phyloP scores from a whole-genome alignment of 2,797 vertebrate species.

The Falco biarmicus region DNA sequence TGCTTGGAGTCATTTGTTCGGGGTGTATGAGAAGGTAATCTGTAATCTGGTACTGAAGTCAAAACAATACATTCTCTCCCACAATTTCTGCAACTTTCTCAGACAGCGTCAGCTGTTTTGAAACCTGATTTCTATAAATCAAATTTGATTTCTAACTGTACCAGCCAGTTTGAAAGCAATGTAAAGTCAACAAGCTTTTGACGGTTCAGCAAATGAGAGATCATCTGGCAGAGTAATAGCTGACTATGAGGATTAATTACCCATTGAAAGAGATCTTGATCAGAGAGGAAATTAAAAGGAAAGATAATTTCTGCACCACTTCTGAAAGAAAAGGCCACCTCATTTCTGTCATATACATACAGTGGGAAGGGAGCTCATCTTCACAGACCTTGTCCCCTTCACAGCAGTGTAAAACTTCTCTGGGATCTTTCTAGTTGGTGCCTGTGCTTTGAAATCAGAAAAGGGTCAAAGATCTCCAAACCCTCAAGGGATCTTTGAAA shows the following conservation, averaged over 20 bases:
- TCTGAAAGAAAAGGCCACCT: not conserved
- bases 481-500: not conserved
- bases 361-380: not conserved
- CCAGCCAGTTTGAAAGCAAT: not conserved
- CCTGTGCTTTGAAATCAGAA: not conserved
- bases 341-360: not conserved
- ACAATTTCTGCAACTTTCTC: not conserved
- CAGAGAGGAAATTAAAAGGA: not conserved
- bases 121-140: not conserved
- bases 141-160: not conserved
- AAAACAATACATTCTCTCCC: not conserved
- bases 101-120: not conserved
- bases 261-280: not conserved
- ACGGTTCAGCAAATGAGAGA: not conserved
- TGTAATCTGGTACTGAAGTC: not conserved
- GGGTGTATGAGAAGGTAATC: not conserved
- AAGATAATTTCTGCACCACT: not conserved
- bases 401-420: not conserved
- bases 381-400: not conserved
- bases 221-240: not conserved
- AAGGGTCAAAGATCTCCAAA: not conserved
- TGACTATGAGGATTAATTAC: slow-evolving; percentile 6
- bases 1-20: slow-evolving; percentile 19
- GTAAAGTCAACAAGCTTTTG: slow-evolving; percentile 5
- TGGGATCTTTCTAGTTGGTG: not conserved